Base-by-base conservation (phyloP, 1,140 invertebrate species). In the Eufriesea mexicana region DNA sequence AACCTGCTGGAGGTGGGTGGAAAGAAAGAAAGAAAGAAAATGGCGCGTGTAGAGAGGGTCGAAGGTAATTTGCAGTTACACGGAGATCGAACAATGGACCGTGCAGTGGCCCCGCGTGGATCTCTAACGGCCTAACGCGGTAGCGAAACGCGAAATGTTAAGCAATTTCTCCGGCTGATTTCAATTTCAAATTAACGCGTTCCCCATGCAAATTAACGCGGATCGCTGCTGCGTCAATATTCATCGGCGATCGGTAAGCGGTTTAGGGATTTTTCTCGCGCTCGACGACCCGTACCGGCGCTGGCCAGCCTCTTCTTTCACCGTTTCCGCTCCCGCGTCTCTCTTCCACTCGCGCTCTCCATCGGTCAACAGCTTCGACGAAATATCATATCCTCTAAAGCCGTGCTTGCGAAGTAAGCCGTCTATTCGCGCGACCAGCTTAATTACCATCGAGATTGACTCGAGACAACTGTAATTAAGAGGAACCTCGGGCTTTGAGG, bases 401-500 rank as follows among this genome's bases (percentile, higher is more conserved):
- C 28, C n/a, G 28, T 18, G 70, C 67, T 64, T 74, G 73, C 67
- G 72, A 85, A 55, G 70, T 35, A 67, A 88, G 59, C 42, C 54
- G 62, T 57, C 35, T 71, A 64, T 87, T 73, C 76, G 76, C 84
- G 83, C 86, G 85, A 89, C 87, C 87, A 83, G 87, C 87, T 92
- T 94, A 92, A 94, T 94, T 94, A 93, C 92, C 93, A 94, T 94
- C 90, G 92, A 94, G 92, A 94, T 94, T 94, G 93, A 94, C 92
- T 94, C 91, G 90, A 93, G 93, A 93, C 92, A 94, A 94, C 89
- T 93, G 93, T 94, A 94, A 94, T 94, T 93, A 94, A 94, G 93
- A 94, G 89, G 91, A 92, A 91, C 89, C 91, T 88, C 70, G 83
- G 85, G 92, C 93, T 94, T 94, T 94, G 92, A 92, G 90, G 89